phyloP scores from a whole-genome alignment of 2,113 vertebrate species.

The Hemiprocne comata region DNA sequence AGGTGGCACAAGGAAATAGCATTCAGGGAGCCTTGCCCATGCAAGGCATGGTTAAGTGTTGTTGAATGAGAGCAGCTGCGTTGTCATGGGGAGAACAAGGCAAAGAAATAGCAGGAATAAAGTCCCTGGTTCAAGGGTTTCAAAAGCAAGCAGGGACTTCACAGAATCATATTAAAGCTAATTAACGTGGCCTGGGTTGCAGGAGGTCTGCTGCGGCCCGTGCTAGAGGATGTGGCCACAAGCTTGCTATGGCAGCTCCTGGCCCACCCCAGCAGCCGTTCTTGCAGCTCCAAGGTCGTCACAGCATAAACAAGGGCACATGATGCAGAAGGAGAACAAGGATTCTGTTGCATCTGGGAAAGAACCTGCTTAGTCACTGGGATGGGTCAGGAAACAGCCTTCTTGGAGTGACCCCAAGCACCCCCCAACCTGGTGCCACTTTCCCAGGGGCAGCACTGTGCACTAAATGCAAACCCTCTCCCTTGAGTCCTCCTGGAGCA shows the following conservation, averaged over 20 bases:
- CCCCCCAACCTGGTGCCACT: accelerated
- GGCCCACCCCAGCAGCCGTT: neutral
- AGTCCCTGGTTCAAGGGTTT: accelerated
- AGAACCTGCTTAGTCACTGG: neutral
- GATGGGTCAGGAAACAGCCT: neutral
- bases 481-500: accelerated
- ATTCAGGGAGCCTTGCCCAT: neutral
- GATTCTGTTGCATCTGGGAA: neutral
- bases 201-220: neutral
- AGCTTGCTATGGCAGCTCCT: neutral
- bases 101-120: neutral
- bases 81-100: neutral
- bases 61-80: neutral
- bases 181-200: neutral
- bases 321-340: neutral
- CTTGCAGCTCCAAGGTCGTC: neutral
- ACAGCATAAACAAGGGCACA: neutral
- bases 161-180: accelerated
- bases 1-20: neutral
- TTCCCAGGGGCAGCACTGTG: neutral
- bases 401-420: neutral
- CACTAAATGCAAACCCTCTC: neutral
- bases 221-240: neutral
- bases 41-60: neutral
- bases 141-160: neutral